phyloP scores from a whole-genome alignment of 2,888 invertebrate species.

The Dysmachus trigonus region DNA sequence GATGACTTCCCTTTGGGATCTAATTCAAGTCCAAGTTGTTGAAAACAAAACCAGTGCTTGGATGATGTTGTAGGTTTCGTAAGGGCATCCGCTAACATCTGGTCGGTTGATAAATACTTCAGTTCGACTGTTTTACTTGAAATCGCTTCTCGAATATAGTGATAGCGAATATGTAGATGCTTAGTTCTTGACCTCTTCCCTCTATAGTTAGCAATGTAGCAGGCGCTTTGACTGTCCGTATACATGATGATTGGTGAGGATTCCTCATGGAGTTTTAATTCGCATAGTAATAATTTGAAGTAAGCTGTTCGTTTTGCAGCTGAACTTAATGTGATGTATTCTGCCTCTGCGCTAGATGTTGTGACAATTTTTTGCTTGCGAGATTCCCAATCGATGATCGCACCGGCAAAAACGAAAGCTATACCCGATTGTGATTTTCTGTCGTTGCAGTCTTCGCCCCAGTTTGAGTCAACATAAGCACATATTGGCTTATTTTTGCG shows the following conservation, averaged over 20 bases:
- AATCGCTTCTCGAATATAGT: background rate
- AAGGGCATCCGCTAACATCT: background rate
- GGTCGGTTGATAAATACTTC: background rate
- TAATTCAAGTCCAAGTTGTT: background rate
- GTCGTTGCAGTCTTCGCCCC: background rate
- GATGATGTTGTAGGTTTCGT: background rate
- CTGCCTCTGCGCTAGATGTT: constrained; percentile 16
- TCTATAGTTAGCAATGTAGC: background rate
- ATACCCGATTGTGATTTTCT: constrained; percentile 3
- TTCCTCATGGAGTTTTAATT: background rate
- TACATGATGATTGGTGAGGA: background rate
- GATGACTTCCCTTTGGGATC: background rate
- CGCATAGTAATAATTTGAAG: background rate
- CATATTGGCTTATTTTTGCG: background rate
- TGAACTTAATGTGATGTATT: constrained; percentile 36
- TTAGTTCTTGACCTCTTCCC: background rate
- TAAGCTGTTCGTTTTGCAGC: constrained; percentile 40
- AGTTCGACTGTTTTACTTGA: background rate
- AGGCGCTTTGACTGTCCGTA: background rate
- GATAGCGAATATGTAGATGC: background rate
- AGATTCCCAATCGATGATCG: background rate
- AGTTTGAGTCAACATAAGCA: background rate
- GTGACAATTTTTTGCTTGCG: background rate
- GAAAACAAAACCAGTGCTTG: background rate
- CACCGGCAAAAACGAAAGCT: background rate